Base-by-base conservation (phyloP, 2,113 vertebrate species). In the Chitala chitala region DNA sequence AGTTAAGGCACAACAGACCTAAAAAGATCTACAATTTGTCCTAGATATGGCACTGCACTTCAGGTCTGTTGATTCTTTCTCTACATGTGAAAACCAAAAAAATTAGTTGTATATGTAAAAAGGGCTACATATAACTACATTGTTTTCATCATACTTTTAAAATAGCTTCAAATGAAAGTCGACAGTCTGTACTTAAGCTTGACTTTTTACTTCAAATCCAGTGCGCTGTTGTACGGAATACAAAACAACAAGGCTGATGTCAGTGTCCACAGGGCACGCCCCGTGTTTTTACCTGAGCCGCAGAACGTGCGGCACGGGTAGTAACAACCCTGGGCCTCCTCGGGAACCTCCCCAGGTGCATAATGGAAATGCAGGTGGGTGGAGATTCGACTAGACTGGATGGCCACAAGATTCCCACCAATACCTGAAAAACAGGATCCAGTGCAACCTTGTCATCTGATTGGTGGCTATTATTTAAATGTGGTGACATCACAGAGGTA, bases 381-480 rank as follows among this genome's bases (percentile, higher is more conserved):
- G 80, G 96, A 99, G 87, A 99, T 94, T 77, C 96, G 92, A 87
- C 96, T 99, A 72, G 96, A 94, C 88, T 99, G 96, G 79, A 98
- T 98, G 78, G 97, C 97, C 69, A 99, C 97, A 79, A 99, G 87
- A 84, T 99, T 99, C 44, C 97, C 97, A 79, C 97, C 97, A 56
- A 98, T 98, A 80, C 97, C 97, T 99, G 84, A 5, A 81, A 31
- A 58, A 20, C 1, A 59, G 40, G 20, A 51, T 22, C 63, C 24
- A 29, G 31, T 7, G 33, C 29, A 63, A n/a, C 59, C n/a, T n/a
- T n/a, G 31, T 63, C 59, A 36, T 22, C 33, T 38, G 59, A 63
- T 63, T 59, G 31, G 24, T 58, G 55, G 31, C 8, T 20, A 38
- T 20, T 63, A 20, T 12, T 12, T 46, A 46, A 4, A 12, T 46